These are phyloP conservation scores for Pavo muticus DNA, from an alignment of 2,113 vertebrate species.

Conservation along the genomic window DNA sequence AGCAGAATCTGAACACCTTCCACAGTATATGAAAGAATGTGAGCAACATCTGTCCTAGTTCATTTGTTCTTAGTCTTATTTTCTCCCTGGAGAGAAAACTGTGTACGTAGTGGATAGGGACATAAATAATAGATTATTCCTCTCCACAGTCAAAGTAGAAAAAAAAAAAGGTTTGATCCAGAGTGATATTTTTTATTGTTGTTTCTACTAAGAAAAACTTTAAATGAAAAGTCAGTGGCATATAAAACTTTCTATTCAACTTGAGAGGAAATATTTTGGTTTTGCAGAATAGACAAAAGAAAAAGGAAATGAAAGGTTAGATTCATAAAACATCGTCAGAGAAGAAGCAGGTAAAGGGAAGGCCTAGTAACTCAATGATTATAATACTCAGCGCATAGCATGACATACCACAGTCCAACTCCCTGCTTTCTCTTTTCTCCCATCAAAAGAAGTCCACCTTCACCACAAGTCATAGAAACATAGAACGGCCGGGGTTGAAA, in stretches of 20 bases:
- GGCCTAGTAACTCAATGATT: not conserved
- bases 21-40: not conserved
- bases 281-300: not conserved
- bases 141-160: slow-evolving; percentile 11
- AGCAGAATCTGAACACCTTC: not conserved
- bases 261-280: not conserved
- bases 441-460: not conserved
- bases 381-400: not conserved
- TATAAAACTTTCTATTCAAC: not conserved
- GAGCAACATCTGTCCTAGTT: not conserved
- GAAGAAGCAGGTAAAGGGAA: not conserved
- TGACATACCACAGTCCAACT: not conserved
- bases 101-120: not conserved
- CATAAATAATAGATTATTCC: slow-evolving; percentile 57
- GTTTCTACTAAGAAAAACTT: not conserved
- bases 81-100: slow-evolving; percentile 11
- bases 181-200: not conserved
- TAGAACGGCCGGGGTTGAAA: too few species aligned
- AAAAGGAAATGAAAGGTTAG: not conserved
- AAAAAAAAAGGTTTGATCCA: not conserved
- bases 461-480: too few species aligned
- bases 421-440: not conserved
- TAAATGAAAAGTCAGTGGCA: not conserved
- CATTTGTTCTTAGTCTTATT: slow-evolving; percentile 42
- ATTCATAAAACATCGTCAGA: not conserved